Evolutionary conservation across 2,113 vertebrate genomes (phyloP), one percentile per base, ranked within the genome.

Genomic region (Osmerus eperlanus): DNA sequence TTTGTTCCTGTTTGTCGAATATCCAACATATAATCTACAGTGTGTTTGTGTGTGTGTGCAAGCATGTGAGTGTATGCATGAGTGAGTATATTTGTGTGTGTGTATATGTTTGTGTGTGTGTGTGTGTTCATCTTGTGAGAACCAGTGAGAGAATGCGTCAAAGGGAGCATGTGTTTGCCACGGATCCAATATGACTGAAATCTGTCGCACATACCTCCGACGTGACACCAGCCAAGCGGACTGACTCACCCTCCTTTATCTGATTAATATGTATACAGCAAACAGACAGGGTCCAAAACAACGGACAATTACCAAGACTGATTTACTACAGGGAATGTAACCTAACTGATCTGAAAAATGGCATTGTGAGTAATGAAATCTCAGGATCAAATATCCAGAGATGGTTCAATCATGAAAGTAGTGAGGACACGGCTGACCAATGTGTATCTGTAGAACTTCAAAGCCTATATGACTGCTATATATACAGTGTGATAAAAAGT

Each of bases 121-220:
- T 18, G 67, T 55, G 62, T 41, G 70, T 32, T 55, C 41, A 59
- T 71, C 72, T 83, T 88, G 85, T 78, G 87, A 84, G 77, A 83
- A 83, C 81, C 80, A 74, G 84, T 86, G 87, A 86, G 85, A 89
- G 86, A 74, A 85, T 76, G 79, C 78, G 82, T 88, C 83, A 83
- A 78, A 70, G 81, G 75, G 80, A 86, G 84, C 87, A 87, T 89
- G 88, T 89, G 90, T 89, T 89, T 84, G 78, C 83, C 85, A 87
- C 84, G 83, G 83, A 87, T 89, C 85, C 87, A 86, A 85, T 87
- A 88, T 86, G 89, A 88, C 81, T 84, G 77, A 85, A 83, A 89
- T 85, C 82, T 85, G 86, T 84, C 78, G 81, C 84, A 80, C 81
- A 85, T 85, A 89, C 87, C 87, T 89, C 83, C 51, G 64, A 86